Evolutionary conservation across 2,113 vertebrate genomes (phyloP).

Genomic region (Mastomys natalensis): DNA sequence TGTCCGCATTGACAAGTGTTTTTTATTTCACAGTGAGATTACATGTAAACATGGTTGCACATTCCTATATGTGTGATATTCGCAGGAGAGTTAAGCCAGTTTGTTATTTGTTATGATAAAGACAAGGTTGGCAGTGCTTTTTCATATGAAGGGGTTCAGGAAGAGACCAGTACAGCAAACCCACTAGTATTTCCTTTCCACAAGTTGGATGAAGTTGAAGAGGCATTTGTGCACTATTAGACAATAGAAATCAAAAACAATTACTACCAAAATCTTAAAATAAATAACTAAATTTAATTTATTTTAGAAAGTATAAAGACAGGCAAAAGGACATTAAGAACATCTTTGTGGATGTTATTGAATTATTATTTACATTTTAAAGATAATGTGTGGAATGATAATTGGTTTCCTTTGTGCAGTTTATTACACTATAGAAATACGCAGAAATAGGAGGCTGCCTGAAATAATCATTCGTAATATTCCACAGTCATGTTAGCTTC

Average conservation of each 20-base stretch:
- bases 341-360: background rate
- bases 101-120: background rate
- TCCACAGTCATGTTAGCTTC: background rate
- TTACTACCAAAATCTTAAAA: background rate
- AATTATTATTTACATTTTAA: background rate
- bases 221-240: background rate
- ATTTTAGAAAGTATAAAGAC: conserved; percentile 26
- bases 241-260: background rate
- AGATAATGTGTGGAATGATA: conserved; percentile 38
- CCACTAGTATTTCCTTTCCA: background rate
- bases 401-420: background rate
- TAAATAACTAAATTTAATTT: conserved; percentile 26
- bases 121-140: background rate
- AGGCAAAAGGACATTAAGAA: conserved; percentile 6
- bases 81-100: background rate
- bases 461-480: background rate
- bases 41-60: background rate
- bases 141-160: background rate
- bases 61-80: background rate
- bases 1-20: background rate
- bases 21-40: background rate
- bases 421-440: background rate
- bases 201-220: background rate
- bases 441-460: background rate
- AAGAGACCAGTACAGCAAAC: background rate